Base-by-base conservation (phyloP, 2,113 vertebrate species). In the Myrmophylax atrothorax region DNA sequence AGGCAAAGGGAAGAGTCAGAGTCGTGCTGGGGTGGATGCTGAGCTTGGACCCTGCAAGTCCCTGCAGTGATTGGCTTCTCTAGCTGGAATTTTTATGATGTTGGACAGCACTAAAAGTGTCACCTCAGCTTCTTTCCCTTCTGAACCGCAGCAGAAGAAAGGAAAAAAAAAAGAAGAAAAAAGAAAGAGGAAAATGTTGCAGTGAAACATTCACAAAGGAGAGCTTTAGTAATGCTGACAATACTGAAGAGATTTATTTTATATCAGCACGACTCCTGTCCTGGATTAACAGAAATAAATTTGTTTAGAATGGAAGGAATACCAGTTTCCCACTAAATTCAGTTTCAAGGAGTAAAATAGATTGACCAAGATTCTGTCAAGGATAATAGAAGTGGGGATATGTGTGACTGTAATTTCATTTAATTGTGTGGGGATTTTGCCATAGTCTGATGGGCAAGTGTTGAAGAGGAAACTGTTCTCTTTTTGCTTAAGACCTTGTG, bases 111-210 rank as follows among this genome's bases (percentile, higher is more conserved):
- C 8, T 87, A 77, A 52, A 94, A 76, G 13, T 56, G 68, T 76
- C 70, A 77, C 59, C 59, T 90, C 50, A 37, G 42, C 72, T 84
- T 81, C 64, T 69, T 33, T 69, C 35, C 22, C 29, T 89, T 73
- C 58, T 4, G 2, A 74, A 35, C 18, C 55, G 42, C 28, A 8
- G 14, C 52, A 64, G 58, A 80, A 79, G 62, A 70, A 82, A 69
- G 25, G 23, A 14, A 18, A 16, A 14, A 5, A 12, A 5, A 5
- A 18, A 11, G 1, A 0, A 0, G 7, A 7, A 2, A 12, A 44
- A 53, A 64, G 80, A 17, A 3, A 50, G 37, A 19, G 55, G 55
- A 63, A 85, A 73, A 42, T 40, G 17, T 33, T 82, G 28, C 38
- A 47, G 26, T 46, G 81, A 90, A 91, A 66, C 58, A 19, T 28